These are phyloP conservation scores for Bos javanicus DNA, from an alignment of 2,113 vertebrate genomes.

Conservation along the genomic window DNA sequence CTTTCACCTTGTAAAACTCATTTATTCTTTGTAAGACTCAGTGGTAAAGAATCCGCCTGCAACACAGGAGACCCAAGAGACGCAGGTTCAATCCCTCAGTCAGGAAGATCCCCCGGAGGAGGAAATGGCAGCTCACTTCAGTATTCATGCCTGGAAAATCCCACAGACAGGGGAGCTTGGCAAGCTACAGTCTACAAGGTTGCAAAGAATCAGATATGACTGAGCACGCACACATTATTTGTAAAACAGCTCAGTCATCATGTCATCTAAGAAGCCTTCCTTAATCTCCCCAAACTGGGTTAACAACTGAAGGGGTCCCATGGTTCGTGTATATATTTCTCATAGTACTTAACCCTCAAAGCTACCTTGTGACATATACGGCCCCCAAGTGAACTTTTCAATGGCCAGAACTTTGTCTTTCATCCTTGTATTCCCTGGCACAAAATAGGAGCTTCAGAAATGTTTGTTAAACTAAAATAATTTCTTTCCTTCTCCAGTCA, in stretches of 20 bases:
- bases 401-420: not conserved
- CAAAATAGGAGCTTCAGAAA: not conserved
- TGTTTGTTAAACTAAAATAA: not conserved
- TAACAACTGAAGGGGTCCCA: not conserved
- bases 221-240: fast-evolving
- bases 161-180: not conserved
- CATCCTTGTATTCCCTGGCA: not conserved
- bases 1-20: not conserved
- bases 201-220: not conserved
- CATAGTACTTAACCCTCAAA: not conserved
- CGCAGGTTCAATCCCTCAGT: not conserved
- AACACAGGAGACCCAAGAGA: not conserved
- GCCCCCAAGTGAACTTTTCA: not conserved
- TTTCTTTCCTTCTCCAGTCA: not conserved
- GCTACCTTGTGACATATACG: not conserved
- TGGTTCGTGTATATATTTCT: not conserved
- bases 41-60: not conserved
- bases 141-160: not conserved
- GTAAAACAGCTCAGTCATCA: not conserved
- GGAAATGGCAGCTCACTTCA: not conserved
- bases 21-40: not conserved
- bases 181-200: not conserved
- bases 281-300: not conserved
- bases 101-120: not conserved
- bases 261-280: not conserved